These are phyloP conservation scores for Hippocampus guttulatus DNA, from an alignment of 2,113 vertebrate genomes.

Conservation along the genomic window DNA sequence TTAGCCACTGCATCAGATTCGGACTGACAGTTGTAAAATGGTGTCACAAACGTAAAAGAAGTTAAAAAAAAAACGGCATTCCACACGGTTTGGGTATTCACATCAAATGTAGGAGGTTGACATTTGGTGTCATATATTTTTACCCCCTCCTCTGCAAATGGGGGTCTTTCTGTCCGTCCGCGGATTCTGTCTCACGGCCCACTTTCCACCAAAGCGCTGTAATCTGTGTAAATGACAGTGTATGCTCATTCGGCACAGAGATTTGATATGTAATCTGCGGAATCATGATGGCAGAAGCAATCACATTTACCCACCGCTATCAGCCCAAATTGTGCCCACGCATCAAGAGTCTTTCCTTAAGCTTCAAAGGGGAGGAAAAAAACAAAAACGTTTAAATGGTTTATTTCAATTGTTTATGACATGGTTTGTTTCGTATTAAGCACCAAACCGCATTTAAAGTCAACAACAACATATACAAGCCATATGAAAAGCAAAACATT, in stretches of 20 bases:
- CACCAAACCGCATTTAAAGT: conserved; percentile 19
- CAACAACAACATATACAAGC: not conserved
- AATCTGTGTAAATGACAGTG: conserved; percentile 57
- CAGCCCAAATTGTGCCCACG: conserved; percentile 46
- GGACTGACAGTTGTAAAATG: too few species aligned
- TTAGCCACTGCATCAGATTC: too few species aligned
- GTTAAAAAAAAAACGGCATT: too few species aligned
- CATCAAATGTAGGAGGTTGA: too few species aligned
- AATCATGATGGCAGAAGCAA: conserved; percentile 64
- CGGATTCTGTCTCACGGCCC: conserved; percentile 37
- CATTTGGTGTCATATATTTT: too few species aligned
- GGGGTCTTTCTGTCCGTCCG: conserved; percentile 23
- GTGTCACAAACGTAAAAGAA: too few species aligned
- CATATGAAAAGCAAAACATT: not conserved
- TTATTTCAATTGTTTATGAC: conserved; percentile 43
- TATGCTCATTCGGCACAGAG: conserved; percentile 49
- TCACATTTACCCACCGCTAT: conserved; percentile 53
- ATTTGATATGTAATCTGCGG: conserved; percentile 68
- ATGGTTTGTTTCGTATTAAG: conserved; percentile 50
- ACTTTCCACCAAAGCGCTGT: conserved; percentile 40
- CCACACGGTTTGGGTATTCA: too few species aligned
- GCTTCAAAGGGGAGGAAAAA: conserved; percentile 12
- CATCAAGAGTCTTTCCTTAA: conserved; percentile 49
- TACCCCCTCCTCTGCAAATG: conserved; percentile 6
- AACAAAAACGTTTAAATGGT: conserved; percentile 17